Percentiles rank a stretch among this genome's conserved stretches.
Conservation (phyloP, 2,888 invertebrate species). For the Zaprionus lineosus region DNA sequence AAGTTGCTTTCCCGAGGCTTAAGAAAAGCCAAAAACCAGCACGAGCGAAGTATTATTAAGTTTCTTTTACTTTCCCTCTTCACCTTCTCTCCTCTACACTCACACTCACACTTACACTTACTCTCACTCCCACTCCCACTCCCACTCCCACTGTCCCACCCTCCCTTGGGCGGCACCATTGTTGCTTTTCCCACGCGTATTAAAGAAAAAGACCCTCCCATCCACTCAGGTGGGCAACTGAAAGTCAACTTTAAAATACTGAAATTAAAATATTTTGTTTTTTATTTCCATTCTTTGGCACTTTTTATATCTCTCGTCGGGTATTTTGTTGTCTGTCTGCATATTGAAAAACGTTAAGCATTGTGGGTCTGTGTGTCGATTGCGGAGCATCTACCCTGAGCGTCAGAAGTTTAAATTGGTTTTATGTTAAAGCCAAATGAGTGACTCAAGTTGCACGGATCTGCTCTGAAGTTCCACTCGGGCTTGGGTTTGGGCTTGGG, state of each 20-base stretch:
- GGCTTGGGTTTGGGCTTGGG: constrained; percentile 9
- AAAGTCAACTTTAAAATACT: constrained; percentile 68
- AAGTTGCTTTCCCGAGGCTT: constrained; percentile 48
- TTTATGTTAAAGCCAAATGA: constrained; percentile 77
- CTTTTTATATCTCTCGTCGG: constrained; percentile 5
- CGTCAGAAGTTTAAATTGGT: constrained; percentile 73
- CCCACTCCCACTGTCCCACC: not conserved
- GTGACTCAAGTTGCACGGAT: constrained; percentile 52
- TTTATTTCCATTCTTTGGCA: constrained; percentile 14
- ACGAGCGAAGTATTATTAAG: constrained; percentile 69
- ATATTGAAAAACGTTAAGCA: constrained; percentile 64
- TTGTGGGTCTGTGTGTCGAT: constrained; percentile 44
- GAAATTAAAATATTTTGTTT: constrained; percentile 68
- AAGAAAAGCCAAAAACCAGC: constrained; percentile 72
- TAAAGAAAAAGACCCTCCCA: constrained; percentile 31
- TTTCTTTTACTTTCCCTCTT: constrained; percentile 37
- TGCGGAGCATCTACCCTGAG: constrained; percentile 39
- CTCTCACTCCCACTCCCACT: not conserved
- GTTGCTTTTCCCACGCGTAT: constrained; percentile 76
- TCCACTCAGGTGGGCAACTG: constrained; percentile 44
- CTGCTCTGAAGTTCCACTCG: constrained; percentile 29
- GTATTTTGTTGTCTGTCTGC: constrained; percentile 66
- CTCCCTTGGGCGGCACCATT: constrained; percentile 40
- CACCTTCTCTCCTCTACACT: not conserved
- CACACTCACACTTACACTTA: not conserved